Evolutionary conservation across 2,113 vertebrate genomes (phyloP).

Genomic region (Gnathonemus longibarbis): DNA sequence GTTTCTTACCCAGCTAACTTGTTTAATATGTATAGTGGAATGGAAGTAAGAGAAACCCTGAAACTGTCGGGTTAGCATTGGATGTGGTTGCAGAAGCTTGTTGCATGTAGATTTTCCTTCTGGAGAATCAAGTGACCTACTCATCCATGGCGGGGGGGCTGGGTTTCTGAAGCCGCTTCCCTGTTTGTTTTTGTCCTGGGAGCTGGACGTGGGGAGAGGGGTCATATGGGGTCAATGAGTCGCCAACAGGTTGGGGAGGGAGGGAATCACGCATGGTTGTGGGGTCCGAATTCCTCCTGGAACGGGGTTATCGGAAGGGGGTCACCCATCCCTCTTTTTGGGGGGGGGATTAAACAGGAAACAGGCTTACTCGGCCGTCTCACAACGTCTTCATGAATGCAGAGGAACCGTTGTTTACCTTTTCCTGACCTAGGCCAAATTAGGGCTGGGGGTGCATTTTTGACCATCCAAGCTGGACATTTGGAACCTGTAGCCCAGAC

Average conservation of each 20-base stretch:
- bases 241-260: conserved; percentile 23
- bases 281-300: conserved; percentile 55
- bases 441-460: conserved; percentile 23
- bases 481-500: conserved; percentile 22
- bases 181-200: background rate
- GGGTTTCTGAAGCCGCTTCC: background rate
- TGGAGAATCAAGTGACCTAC: background rate
- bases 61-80: background rate
- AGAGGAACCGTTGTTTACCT: conserved; percentile 36
- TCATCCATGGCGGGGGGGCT: background rate
- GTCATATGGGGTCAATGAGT: conserved; percentile 45
- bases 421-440: conserved; percentile 39
- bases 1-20: background rate
- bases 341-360: conserved; percentile 39
- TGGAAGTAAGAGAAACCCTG: background rate
- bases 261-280: conserved; percentile 1
- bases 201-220: background rate
- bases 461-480: conserved; percentile 31
- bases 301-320: conserved; percentile 38
- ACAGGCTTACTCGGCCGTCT: conserved; percentile 40
- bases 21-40: background rate
- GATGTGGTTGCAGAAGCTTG: background rate
- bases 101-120: background rate
- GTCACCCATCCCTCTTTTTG: conserved; percentile 21
- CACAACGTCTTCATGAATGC: conserved; percentile 38